Conservation (phyloP, 2,113 vertebrate genomes). For the Condylura cristata region DNA sequence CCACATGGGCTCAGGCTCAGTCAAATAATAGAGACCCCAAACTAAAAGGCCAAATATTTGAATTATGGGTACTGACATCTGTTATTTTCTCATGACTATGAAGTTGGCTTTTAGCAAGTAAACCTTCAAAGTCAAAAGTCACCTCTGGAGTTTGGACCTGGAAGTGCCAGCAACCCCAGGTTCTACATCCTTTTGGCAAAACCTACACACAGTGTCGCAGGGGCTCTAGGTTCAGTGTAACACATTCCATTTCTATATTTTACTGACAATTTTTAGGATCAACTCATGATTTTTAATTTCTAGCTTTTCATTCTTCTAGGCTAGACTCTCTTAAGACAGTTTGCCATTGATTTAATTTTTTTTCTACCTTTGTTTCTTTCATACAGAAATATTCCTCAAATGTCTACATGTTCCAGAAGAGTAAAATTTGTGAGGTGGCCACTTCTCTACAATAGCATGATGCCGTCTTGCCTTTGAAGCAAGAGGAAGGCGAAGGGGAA, state of each 20-base stretch:
- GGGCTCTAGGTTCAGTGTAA: slow-evolving; percentile 92
- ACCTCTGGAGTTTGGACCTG: slow-evolving; percentile 93
- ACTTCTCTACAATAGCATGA: slow-evolving; percentile 98
- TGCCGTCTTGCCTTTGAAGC: slow-evolving; percentile 97
- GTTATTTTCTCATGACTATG: slow-evolving; percentile 81
- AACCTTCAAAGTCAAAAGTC: slow-evolving; percentile 89
- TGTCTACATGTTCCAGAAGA: slow-evolving; percentile 94
- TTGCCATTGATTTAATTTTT: slow-evolving; percentile 93
- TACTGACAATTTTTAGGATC: slow-evolving; percentile 95
- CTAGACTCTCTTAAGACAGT: slow-evolving; percentile 88
- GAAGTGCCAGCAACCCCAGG: slow-evolving; percentile 90
- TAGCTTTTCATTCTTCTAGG: slow-evolving; percentile 93
- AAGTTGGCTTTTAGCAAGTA: slow-evolving; percentile 86
- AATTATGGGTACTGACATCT: slow-evolving; percentile 81
- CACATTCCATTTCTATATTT: slow-evolving; percentile 94
- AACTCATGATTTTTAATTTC: slow-evolving; percentile 93
- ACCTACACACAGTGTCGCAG: slow-evolving; percentile 93
- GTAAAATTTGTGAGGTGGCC: slow-evolving; percentile 89
- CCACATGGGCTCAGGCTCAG: too few species aligned
- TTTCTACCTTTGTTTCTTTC: slow-evolving; percentile 95
- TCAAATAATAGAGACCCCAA: slow-evolving; percentile 77
- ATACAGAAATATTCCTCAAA: slow-evolving; percentile 90
- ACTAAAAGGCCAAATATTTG: slow-evolving; percentile 80
- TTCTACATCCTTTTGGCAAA: slow-evolving; percentile 93
- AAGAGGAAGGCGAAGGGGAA: slow-evolving; percentile 90